Evolutionary conservation across 2,888 invertebrate genomes (phyloP).

Genomic region (Cancer borealis): DNA sequence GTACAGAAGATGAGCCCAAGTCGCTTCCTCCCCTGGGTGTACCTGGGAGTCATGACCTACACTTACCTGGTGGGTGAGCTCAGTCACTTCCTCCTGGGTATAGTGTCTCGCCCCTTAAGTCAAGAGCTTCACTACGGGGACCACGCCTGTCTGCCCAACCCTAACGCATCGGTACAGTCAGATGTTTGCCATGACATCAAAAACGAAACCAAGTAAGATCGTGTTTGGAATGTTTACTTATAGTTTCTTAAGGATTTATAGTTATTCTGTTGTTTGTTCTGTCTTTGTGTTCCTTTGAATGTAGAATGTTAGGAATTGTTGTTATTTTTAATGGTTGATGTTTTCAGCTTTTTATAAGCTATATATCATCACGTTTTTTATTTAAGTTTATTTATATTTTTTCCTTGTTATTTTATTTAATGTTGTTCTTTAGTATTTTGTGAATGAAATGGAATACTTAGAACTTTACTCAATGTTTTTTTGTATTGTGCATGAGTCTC

Average conservation of each 20-base stretch:
- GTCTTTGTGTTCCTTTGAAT: too few species aligned
- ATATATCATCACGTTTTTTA: too few species aligned
- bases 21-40: slow-evolving; percentile 53
- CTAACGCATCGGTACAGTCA: neutral
- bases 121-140: slow-evolving; percentile 92
- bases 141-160: slow-evolving; percentile 89
- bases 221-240: neutral
- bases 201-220: slow-evolving; percentile 62
- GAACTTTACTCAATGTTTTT: neutral
- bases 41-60: slow-evolving; percentile 87
- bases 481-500: neutral
- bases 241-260: too few species aligned
- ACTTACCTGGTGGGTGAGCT: slow-evolving; percentile 93
- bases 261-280: too few species aligned
- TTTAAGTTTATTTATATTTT: too few species aligned
- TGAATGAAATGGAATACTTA: neutral
- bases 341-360: too few species aligned
- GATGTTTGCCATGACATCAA: slow-evolving; percentile 57
- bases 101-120: slow-evolving; percentile 91
- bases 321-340: too few species aligned
- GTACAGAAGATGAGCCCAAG: neutral
- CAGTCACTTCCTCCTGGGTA: slow-evolving; percentile 92
- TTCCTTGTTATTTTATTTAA: too few species aligned
- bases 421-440: neutral
- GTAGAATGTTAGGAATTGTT: too few species aligned